Conservation (phyloP, 2,113 vertebrate genomes). For the Cisticola juncidis region DNA sequence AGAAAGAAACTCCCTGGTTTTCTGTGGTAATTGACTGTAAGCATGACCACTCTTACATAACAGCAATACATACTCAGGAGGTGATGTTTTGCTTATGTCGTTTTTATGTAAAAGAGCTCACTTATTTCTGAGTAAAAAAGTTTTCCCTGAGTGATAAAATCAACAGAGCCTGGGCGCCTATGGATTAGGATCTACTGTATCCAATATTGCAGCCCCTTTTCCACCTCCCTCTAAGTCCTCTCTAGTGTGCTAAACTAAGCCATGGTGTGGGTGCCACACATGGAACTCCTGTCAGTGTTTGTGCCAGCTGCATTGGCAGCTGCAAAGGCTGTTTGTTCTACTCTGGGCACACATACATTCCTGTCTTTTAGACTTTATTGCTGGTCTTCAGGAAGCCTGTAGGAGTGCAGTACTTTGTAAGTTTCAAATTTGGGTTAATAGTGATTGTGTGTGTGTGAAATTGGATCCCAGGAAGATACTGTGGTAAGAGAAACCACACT, state of each 20-base stretch:
- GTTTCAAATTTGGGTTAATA: neutral
- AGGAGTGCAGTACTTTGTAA: rapidly evolving
- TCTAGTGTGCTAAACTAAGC: neutral
- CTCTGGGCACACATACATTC: neutral
- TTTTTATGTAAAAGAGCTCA: neutral
- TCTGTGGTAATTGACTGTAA: slow-evolving; percentile 15
- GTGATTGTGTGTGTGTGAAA: neutral
- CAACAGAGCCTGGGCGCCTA: neutral
- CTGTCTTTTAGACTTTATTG: neutral
- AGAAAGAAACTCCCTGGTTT: slow-evolving; percentile 12
- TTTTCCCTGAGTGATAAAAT: neutral
- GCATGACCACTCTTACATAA: slow-evolving; percentile 13
- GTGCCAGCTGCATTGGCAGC: neutral
- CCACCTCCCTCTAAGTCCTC: neutral
- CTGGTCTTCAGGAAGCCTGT: neutral
- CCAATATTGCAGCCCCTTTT: neutral
- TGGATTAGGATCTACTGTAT: neutral
- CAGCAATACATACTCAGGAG: neutral
- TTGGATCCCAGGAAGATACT: neutral
- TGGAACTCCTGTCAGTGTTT: neutral
- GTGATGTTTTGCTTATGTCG: neutral
- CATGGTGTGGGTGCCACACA: rapidly evolving
- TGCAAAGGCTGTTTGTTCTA: neutral
- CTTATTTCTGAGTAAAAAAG: neutral
- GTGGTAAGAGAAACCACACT: neutral